Evolutionary conservation across 2,113 vertebrate species (phyloP), one percentile per base, ranked within the genome.

Genomic region (Hippopotamus amphibius): DNA sequence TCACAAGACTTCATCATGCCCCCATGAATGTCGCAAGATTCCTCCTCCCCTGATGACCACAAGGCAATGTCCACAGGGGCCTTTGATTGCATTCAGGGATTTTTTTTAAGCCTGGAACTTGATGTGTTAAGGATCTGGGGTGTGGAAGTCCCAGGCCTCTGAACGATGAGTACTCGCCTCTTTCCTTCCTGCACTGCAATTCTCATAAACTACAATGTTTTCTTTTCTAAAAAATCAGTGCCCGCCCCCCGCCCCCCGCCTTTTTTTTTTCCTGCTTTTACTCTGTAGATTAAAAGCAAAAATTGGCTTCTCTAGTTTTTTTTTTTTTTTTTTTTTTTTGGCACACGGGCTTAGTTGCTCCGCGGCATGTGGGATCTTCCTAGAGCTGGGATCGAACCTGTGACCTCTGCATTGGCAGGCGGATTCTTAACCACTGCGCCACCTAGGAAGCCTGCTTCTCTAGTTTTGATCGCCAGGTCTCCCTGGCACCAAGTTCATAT

Each of bases 261-360:
- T 28, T 26, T n/a, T 21, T n/a, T 28, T 22, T 16, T 15, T 0
- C 6, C 22, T 37, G 41, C 2, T 14, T 82, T 71, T 43, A 87
- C n/a, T 95, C 15, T 5, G 12, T 26, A 68, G 26, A 79, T 50
- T 26, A 55, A 91, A 85, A 95, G 41, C 21, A 68, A 97, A 93
- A 72, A 7, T 22, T 48, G 16, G 6, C 48, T 90, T 92, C 74
- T 92, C 68, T 93, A 57, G 24, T 10, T 86, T 90, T 41, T n/a
- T n/a, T n/a, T n/a, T n/a, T n/a, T n/a, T n/a, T n/a, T n/a, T n/a
- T n/a, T n/a, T n/a, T n/a, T n/a, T n/a, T n/a, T n/a, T n/a, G n/a
- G n/a, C n/a, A n/a, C n/a, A n/a, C n/a, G n/a, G n/a, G n/a, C n/a
- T n/a, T n/a, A n/a, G n/a, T n/a, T n/a, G n/a, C n/a, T n/a, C n/a